Base-by-base conservation (phyloP, 2,888 invertebrate species). In the Sussaba pulchella region DNA sequence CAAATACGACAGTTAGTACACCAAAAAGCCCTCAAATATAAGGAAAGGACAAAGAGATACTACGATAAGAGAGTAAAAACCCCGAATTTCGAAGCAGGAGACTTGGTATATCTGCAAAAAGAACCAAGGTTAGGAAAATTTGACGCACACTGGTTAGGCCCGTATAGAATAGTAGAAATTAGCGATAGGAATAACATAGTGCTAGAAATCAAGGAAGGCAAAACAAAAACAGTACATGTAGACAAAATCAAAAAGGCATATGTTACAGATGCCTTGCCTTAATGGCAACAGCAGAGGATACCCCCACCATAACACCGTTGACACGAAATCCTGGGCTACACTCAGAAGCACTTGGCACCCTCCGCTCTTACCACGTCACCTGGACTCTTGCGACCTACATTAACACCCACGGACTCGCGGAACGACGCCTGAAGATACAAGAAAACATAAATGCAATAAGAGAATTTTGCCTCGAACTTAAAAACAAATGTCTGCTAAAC, bases 301-400 rank as follows among this genome's bases (percentile, higher is more conserved):
- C 47, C 2, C 19, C 50, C 45, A 47, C n/a, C 26, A 57, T 61
- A 4, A 71, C 50, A 0, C 24, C 59, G 14, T n/a, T 71, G 3
- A 12, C n/a, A 2, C 47, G n/a, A n/a, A 71, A 71, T 14, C 61
- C 50, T 0, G 50, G 71, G n/a, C 6, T 61, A 6, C 14, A 61
- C 17, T 61, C 36, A 5, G n/a, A n/a, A n/a, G 36, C 17, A n/a
- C 70, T 8, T 8, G 47, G 31, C 1, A 47, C 31, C n/a, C 31
- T 57, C 0, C 57, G 57, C 2, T 47, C 57, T 6, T 57, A 26
- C 5, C 70, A 70, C 19, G 36, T 19, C 21, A 47, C 70, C 0
- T 70, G 59, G 70, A 70, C 10, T n/a, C 4, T 39, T 70, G 17
- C 59, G 4, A 70, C 45, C 12, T 59, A n/a, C 45, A 45, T 57